Conservation (phyloP, 2,888 invertebrate species). For the Heliconius cydno region DNA sequence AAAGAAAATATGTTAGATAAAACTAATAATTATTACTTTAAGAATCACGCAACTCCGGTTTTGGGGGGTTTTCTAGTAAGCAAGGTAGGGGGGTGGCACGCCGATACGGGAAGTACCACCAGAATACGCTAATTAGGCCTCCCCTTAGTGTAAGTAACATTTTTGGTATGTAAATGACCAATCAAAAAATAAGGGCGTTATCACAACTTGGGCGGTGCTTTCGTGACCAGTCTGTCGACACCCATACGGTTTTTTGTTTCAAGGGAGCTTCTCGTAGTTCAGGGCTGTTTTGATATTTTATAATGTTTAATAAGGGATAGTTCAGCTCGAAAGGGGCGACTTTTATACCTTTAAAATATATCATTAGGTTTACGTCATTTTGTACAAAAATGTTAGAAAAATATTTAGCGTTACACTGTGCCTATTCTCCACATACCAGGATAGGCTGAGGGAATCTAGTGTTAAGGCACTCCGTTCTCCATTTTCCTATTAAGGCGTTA, state of each 20-base stretch:
- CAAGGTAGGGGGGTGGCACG: slow-evolving; percentile 70
- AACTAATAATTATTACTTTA: slow-evolving; percentile 75
- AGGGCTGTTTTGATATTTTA: background rate
- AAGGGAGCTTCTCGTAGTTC: slow-evolving; percentile 55
- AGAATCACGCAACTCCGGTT: slow-evolving; percentile 74
- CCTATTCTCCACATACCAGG: too few relatives aligned
- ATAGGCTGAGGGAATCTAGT: too few relatives aligned
- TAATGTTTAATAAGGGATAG: slow-evolving; percentile 1
- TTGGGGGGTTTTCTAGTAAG: slow-evolving; percentile 71
- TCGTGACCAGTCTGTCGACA: slow-evolving; percentile 63
- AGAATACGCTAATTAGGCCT: slow-evolving; percentile 22
- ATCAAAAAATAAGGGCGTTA: slow-evolving; percentile 56
- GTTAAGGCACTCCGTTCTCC: too few relatives aligned
- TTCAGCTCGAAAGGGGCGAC: background rate
- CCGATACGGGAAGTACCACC: slow-evolving; percentile 64
- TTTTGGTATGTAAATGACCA: slow-evolving; percentile 62
- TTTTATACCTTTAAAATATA: background rate
- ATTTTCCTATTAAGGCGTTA: too few relatives aligned
- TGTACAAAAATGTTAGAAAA: background rate
- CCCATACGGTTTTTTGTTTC: slow-evolving; percentile 72
- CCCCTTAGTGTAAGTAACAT: slow-evolving; percentile 42
- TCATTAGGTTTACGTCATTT: background rate
- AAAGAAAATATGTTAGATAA: slow-evolving; percentile 73
- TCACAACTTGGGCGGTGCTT: slow-evolving; percentile 60
- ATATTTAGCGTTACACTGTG: too few relatives aligned